These are phyloP conservation scores for Esox lucius DNA, from an alignment of 2,797 vertebrate species.

Conservation along the genomic window DNA sequence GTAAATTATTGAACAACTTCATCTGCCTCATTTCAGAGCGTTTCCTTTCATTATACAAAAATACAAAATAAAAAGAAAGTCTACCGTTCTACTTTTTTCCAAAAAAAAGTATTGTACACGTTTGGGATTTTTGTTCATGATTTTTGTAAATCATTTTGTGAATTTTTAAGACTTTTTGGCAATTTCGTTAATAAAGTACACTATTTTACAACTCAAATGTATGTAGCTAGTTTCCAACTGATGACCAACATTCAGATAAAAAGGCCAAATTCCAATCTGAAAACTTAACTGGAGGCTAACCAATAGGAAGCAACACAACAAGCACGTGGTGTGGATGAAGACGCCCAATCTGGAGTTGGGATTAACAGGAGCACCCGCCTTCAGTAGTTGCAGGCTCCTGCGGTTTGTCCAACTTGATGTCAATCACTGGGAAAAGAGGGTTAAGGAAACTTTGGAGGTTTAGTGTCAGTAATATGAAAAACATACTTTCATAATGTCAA, in stretches of 20 bases:
- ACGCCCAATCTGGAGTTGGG: conserved; percentile 47
- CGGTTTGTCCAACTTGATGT: conserved; percentile 89
- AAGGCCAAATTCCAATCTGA: conserved; percentile 78
- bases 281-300: conserved; percentile 83
- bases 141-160: conserved; percentile 53
- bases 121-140: conserved; percentile 67
- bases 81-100: conserved; percentile 56
- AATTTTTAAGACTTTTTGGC: conserved; percentile 75
- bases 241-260: conserved; percentile 71
- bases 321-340: conserved; percentile 78
- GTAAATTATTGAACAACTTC: conserved; percentile 44
- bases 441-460: conserved; percentile 72
- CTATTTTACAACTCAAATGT: conserved; percentile 80
- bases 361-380: conserved; percentile 91
- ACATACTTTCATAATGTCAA: not conserved
- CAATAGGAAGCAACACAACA: conserved; percentile 88
- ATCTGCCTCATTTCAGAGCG: conserved; percentile 58
- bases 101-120: conserved; percentile 68
- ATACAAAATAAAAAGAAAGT: conserved; percentile 76
- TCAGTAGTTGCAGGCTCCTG: conserved; percentile 82
- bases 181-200: conserved; percentile 86
- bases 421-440: conserved; percentile 74
- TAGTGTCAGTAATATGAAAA: not conserved
- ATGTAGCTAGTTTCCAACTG: conserved; percentile 64
- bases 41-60: conserved; percentile 82